Conservation (phyloP, 1,140 invertebrate genomes). For the Caenorhabditis remanei region DNA sequence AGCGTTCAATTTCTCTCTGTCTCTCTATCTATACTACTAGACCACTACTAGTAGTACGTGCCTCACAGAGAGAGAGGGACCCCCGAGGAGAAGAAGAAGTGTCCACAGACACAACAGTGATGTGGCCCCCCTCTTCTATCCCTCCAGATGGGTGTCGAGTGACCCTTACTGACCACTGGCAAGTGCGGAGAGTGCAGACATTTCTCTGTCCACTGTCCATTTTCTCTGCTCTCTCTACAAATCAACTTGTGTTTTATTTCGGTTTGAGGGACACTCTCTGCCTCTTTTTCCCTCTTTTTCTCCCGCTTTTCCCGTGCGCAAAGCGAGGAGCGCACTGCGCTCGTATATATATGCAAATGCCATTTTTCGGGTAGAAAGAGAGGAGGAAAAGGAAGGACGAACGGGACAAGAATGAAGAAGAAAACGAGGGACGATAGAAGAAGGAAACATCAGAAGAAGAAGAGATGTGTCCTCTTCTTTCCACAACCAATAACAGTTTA, state of each 20-base stretch:
- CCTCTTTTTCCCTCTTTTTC: background rate
- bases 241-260: background rate
- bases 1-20: background rate
- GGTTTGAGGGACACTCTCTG: background rate
- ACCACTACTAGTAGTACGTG: slow-evolving; percentile 12
- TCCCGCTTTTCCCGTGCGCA: background rate
- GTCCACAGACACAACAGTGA: slow-evolving; percentile 9
- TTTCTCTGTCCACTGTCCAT: background rate
- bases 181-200: slow-evolving; percentile 49
- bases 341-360: slow-evolving; percentile 55
- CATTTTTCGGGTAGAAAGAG: slow-evolving; percentile 43
- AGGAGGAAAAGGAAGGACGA: background rate
- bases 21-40: background rate
- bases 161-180: slow-evolving; percentile 49
- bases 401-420: background rate
- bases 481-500: slow-evolving; percentile 2
- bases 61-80: background rate
- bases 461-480: background rate
- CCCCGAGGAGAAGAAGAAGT: background rate
- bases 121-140: background rate
- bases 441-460: too few relatives aligned
- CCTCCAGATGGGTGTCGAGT: slow-evolving; percentile 46
- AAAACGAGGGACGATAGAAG: background rate
- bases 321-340: slow-evolving; percentile 15
- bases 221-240: background rate